A percentile compares a stretch with the other conserved stretches of the same genome.
Conservation (phyloP, 1,140 invertebrate genomes). For the Harlomillsia oculata region DNA sequence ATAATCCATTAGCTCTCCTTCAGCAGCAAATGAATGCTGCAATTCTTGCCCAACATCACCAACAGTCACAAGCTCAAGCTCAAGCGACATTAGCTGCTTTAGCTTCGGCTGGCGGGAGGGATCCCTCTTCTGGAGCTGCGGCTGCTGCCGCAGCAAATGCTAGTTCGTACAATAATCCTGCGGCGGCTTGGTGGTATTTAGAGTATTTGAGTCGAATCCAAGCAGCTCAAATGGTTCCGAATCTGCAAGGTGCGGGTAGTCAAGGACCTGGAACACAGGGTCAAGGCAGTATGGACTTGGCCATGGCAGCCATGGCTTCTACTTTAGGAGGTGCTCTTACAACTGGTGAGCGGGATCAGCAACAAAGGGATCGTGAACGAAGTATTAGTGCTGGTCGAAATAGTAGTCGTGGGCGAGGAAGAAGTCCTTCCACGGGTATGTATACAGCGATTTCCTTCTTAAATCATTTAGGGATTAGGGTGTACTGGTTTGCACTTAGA, state of each 20-base stretch:
- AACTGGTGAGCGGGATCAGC: background rate
- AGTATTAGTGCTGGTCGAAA: background rate
- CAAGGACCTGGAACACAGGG: background rate
- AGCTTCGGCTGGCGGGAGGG: background rate
- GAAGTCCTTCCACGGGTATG: too few species aligned
- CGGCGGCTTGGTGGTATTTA: conserved; percentile 30
- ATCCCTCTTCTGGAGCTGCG: background rate
- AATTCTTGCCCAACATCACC: too few species aligned
- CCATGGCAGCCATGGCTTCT: background rate
- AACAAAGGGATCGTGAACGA: background rate
- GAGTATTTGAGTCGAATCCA: conserved; percentile 31
- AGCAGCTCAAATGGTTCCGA: conserved; percentile 27
- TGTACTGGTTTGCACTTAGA: too few species aligned
- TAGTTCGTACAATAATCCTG: conserved; percentile 20
- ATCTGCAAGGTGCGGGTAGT: background rate
- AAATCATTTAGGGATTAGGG: too few species aligned
- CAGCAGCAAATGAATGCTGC: conserved; percentile 4
- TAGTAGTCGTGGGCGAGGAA: background rate
- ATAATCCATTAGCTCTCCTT: conserved; percentile 7
- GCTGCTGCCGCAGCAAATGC: conserved; percentile 5
- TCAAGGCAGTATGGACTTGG: background rate
- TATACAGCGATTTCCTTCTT: too few species aligned
- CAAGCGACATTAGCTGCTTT: background rate
- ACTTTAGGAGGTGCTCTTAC: background rate
- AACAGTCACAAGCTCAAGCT: too few species aligned